Evolutionary conservation across 2,888 invertebrate genomes (phyloP).

Genomic region (Arrhopalites spinosus): DNA sequence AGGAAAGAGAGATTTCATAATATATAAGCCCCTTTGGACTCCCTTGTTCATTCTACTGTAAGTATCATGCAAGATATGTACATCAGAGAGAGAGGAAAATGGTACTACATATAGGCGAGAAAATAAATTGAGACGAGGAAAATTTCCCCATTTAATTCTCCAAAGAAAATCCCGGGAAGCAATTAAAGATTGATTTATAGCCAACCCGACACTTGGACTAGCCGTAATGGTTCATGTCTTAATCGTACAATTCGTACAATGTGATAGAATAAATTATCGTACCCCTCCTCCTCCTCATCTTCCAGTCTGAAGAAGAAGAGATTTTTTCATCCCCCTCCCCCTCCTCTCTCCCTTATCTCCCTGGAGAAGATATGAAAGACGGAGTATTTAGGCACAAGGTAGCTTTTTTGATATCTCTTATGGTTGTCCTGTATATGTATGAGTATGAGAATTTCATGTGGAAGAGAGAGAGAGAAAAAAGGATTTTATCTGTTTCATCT

Average conservation of each 20-base stretch:
- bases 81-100: background rate
- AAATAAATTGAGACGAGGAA: background rate
- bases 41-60: no score
- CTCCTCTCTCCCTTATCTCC: background rate
- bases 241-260: conserved; percentile 33
- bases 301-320: background rate
- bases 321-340: background rate
- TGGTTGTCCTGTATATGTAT: no score
- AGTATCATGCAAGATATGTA: no score
- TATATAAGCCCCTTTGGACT: no score
- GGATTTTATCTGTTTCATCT: no score
- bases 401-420: no score
- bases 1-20: no score
- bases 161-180: conserved; percentile 16
- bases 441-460: no score
- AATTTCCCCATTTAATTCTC: background rate
- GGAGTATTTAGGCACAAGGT: no score
- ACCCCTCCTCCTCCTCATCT: background rate
- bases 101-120: no score
- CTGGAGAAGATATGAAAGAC: no score
- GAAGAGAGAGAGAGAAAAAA: no score
- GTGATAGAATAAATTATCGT: conserved; percentile 33
- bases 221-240: conserved; percentile 23
- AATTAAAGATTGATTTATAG: conserved; percentile 34
- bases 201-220: conserved; percentile 23